Evolutionary conservation across 1,140 invertebrate species (phyloP).

Genomic region (Mizuhopecten yessoensis): DNA sequence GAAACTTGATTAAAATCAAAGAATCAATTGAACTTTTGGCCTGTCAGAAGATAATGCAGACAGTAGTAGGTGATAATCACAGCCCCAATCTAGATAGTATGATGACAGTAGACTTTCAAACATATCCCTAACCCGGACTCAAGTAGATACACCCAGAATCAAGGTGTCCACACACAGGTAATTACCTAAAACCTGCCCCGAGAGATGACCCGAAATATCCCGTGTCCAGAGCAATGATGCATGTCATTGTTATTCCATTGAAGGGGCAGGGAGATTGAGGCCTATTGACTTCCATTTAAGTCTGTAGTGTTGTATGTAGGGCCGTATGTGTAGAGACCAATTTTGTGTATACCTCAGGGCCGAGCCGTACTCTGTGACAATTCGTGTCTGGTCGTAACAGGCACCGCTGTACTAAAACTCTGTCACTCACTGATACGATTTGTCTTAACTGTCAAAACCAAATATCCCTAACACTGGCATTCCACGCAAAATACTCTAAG

Average conservation of each 20-base stretch:
- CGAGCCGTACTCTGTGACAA: conserved; percentile 24
- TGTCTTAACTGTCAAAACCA: conserved; percentile 34
- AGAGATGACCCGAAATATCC: not conserved
- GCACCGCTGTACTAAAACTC: not conserved
- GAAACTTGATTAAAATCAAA: not conserved
- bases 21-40: not conserved
- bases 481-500: conserved; percentile 9
- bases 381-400: not conserved
- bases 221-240: not conserved
- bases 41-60: not conserved
- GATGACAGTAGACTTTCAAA: conserved; percentile 33
- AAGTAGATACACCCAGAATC: conserved; percentile 5
- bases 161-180: conserved; percentile 21
- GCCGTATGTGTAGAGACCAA: not conserved
- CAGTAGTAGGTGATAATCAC: not conserved
- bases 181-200: not conserved
- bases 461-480: not conserved
- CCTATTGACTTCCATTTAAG: not conserved
- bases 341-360: conserved; percentile 24
- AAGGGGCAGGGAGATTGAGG: not conserved
- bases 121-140: not conserved
- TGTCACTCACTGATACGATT: conserved; percentile 25
- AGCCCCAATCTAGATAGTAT: not conserved
- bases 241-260: conserved; percentile 25
- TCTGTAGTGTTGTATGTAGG: not conserved